Evolutionary conservation across 2,888 invertebrate species (phyloP).

Genomic region (Coleophora deauratella): DNA sequence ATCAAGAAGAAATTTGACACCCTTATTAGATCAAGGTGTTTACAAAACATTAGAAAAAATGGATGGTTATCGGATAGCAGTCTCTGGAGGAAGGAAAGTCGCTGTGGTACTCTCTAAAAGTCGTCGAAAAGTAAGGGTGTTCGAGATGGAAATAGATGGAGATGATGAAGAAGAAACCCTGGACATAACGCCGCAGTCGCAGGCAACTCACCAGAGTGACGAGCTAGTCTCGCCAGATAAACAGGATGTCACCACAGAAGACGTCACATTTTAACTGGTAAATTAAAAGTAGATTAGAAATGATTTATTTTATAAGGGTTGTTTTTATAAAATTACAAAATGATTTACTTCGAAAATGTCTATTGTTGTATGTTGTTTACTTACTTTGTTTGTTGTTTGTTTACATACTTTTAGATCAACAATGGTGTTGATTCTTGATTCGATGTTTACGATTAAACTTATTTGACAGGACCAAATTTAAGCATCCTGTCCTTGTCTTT

Average conservation of each 20-base stretch:
- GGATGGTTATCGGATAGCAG: constrained; percentile 81
- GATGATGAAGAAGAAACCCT: constrained; percentile 86
- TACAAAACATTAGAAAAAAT: constrained; percentile 79
- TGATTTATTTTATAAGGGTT: no score
- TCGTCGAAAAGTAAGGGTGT: constrained; percentile 85
- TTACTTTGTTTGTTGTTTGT: no score
- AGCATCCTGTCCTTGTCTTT: no score
- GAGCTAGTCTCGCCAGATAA: constrained; percentile 38
- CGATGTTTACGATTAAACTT: no score
- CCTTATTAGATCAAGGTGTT: constrained; percentile 63
- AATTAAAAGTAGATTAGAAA: constrained; percentile 3
- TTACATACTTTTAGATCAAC: no score
- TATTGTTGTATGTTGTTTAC: no score
- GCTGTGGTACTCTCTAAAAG: constrained; percentile 89
- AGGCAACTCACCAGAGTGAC: constrained; percentile 33
- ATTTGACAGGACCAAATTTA: no score
- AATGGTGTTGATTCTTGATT: no score
- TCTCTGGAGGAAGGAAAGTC: constrained; percentile 88
- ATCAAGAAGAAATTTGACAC: constrained; percentile 67
- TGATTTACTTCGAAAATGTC: no score
- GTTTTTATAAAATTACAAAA: no score
- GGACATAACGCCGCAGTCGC: constrained; percentile 56
- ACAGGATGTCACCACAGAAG: constrained; percentile 27
- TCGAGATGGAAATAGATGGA: constrained; percentile 95
- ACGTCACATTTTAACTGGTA: constrained; percentile 25